A percentile compares a stretch with the other conserved stretches of the same genome.
phyloP scores from a whole-genome alignment of 1,140 invertebrate species.

The Heliconius melpomene region DNA sequence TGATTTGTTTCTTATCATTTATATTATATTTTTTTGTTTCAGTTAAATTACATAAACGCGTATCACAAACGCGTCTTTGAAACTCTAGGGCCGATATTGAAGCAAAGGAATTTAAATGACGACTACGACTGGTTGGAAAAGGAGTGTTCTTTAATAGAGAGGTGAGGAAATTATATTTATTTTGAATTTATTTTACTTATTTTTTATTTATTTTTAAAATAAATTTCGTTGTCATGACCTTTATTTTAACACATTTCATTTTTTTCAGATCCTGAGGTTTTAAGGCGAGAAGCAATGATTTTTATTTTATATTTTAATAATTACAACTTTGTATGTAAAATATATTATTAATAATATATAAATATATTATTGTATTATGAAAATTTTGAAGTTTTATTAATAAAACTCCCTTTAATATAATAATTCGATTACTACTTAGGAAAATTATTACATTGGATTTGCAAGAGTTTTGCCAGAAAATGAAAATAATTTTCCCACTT shows the following conservation, averaged over 20 bases:
- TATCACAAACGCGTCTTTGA: slow-evolving; percentile 88
- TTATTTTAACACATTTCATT: background rate
- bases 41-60: slow-evolving; percentile 87
- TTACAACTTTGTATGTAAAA: background rate
- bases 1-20: too few relatives aligned
- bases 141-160: slow-evolving; percentile 84
- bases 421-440: too few relatives aligned
- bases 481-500: too few relatives aligned
- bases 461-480: too few relatives aligned
- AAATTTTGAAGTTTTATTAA: background rate
- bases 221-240: background rate
- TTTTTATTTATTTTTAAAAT: background rate
- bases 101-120: slow-evolving; percentile 61
- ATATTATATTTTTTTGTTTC: slow-evolving; percentile 34
- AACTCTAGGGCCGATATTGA: slow-evolving; percentile 85
- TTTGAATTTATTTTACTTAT: background rate
- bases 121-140: slow-evolving; percentile 87
- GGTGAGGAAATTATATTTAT: slow-evolving; percentile 21
- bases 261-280: background rate
- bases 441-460: too few relatives aligned
- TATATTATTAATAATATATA: background rate
- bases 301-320: background rate
- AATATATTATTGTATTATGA: background rate
- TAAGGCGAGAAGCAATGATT: background rate
- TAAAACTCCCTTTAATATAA: background rate